Percentiles rank a stretch among this genome's conserved stretches.
Evolutionary conservation across 1,140 invertebrate species (phyloP).

Genomic region (Drosophila sp.): DNA sequence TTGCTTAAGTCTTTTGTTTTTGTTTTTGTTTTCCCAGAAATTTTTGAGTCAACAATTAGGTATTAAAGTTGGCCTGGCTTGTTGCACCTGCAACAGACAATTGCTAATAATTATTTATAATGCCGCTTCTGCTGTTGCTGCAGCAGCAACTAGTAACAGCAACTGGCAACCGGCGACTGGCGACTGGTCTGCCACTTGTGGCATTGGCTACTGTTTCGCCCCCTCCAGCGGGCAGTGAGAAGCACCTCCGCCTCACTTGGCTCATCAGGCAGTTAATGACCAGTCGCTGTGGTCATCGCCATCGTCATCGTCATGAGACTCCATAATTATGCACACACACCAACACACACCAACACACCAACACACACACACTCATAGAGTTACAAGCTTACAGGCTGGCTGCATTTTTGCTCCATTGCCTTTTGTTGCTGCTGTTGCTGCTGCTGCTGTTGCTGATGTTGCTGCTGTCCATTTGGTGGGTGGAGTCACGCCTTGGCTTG

Average conservation of each 20-base stretch:
- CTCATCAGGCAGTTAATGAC: slow-evolving; percentile 60
- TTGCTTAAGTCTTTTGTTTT: slow-evolving; percentile 78
- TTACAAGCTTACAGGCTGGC: slow-evolving; percentile 6
- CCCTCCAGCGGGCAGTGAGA: slow-evolving; percentile 3
- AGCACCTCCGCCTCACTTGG: slow-evolving; percentile 32
- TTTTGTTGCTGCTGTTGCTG: slow-evolving; percentile 17
- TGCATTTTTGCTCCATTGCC: slow-evolving; percentile 33
- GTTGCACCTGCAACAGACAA: slow-evolving; percentile 76
- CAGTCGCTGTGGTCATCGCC: slow-evolving; percentile 64
- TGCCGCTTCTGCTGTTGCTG: slow-evolving; percentile 27
- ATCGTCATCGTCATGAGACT: slow-evolving; percentile 59
- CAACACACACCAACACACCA: not conserved
- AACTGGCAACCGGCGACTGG: slow-evolving; percentile 26
- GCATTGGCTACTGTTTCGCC: slow-evolving; percentile 70
- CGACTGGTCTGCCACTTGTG: slow-evolving; percentile 36
- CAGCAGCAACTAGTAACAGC: slow-evolving; percentile 22
- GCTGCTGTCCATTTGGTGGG: slow-evolving; percentile 37
- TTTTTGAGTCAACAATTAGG: slow-evolving; percentile 8
- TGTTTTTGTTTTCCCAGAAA: not conserved
- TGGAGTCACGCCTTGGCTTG: slow-evolving; percentile 55
- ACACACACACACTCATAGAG: slow-evolving; percentile 4
- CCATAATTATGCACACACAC: slow-evolving; percentile 68
- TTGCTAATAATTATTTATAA: slow-evolving; percentile 80
- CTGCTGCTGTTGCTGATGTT: slow-evolving; percentile 12
- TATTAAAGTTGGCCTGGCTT: slow-evolving; percentile 22